phyloP scores from a whole-genome alignment of 2,888 invertebrate genomes.

The Luperina nickerlii region DNA sequence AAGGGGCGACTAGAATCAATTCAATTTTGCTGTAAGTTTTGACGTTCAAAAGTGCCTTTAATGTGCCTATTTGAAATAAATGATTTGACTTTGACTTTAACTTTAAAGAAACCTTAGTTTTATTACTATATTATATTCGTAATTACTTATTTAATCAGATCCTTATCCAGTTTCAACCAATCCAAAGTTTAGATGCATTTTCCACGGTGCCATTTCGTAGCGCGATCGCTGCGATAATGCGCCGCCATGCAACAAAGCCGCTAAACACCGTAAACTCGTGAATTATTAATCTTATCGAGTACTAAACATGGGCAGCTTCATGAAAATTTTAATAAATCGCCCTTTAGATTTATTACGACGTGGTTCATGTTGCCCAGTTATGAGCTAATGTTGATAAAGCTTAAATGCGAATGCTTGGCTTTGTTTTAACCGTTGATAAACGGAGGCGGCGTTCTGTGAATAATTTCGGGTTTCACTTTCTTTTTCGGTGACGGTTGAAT shows the following conservation, averaged over 20 bases:
- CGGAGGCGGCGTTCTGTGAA: conserved; percentile 26
- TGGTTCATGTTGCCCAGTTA: conserved; percentile 65
- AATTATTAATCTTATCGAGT: conserved; percentile 90
- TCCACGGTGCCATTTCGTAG: conserved; percentile 81
- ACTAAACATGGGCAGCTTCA: conserved; percentile 83
- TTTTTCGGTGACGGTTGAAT: conserved; percentile 31
- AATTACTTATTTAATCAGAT: neutral
- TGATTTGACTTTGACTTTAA: too few species aligned
- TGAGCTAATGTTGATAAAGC: conserved; percentile 66
- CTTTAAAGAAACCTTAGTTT: too few species aligned
- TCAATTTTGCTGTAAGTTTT: too few species aligned
- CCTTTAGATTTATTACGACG: conserved; percentile 81
- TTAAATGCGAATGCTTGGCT: conserved; percentile 68
- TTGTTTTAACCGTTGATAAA: conserved; percentile 64
- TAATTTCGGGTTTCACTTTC: conserved; percentile 45
- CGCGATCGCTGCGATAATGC: conserved; percentile 83
- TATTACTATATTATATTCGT: neutral
- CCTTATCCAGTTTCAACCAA: conserved; percentile 52
- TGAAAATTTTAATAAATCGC: conserved; percentile 88
- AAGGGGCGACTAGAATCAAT: too few species aligned
- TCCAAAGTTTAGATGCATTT: conserved; percentile 75
- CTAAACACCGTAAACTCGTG: conserved; percentile 90
- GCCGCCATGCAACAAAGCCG: conserved; percentile 85
- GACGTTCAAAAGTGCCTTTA: too few species aligned
- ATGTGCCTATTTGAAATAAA: too few species aligned